These are phyloP conservation scores for Sphaeridia pumilis DNA, from an alignment of 2,888 invertebrate species.

Conservation along the genomic window DNA sequence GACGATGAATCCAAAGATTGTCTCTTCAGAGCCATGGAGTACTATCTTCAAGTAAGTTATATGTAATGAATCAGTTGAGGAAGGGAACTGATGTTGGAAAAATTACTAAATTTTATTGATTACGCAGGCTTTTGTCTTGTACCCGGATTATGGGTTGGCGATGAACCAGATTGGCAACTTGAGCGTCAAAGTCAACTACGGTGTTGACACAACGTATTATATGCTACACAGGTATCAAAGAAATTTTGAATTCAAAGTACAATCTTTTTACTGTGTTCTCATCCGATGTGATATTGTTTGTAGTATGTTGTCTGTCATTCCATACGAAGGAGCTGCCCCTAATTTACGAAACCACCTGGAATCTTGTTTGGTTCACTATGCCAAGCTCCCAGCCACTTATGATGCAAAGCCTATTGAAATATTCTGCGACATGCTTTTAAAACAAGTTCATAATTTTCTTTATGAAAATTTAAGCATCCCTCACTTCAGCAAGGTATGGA, in stretches of 20 bases:
- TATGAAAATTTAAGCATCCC: constrained; percentile 23
- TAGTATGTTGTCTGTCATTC: constrained; percentile 21
- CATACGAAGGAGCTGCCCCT: constrained; percentile 29
- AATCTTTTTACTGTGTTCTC: too few relatives aligned
- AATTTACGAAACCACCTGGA: constrained; percentile 28
- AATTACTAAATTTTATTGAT: neutral
- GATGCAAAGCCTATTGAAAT: constrained; percentile 27
- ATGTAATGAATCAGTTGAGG: too few relatives aligned
- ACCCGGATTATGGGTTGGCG: constrained; percentile 26
- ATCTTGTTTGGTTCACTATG: constrained; percentile 26
- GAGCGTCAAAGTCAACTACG: constrained; percentile 19
- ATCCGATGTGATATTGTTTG: too few relatives aligned
- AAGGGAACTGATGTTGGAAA: too few relatives aligned
- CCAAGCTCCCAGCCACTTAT: constrained; percentile 23
- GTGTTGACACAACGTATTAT: constrained; percentile 28
- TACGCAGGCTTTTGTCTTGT: constrained; percentile 27
- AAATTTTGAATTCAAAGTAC: neutral
- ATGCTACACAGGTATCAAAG: constrained; percentile 29
- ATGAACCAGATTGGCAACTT: constrained; percentile 33
- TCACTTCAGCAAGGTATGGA: constrained; percentile 28
- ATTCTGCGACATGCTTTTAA: constrained; percentile 22
- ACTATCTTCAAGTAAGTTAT: constrained; percentile 27
- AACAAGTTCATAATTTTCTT: constrained; percentile 25
- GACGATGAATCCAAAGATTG: constrained; percentile 13
- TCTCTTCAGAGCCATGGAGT: constrained; percentile 25